Evolutionary conservation across 2,113 vertebrate genomes (phyloP).

Genomic region (Trichomycterus rosablanca): DNA sequence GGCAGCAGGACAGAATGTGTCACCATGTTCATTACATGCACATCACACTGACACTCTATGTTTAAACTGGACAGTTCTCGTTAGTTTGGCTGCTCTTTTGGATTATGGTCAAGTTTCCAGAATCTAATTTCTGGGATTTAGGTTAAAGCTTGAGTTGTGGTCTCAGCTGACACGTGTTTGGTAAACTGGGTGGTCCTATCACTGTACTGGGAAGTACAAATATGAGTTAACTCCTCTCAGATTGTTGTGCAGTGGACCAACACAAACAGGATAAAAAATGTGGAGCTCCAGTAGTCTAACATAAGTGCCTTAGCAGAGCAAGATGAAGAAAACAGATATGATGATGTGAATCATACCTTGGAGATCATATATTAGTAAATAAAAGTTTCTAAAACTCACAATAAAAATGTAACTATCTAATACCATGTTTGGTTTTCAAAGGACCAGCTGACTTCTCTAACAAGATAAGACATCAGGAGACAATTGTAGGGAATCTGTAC

Average conservation of each 20-base stretch:
- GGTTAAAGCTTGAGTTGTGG: slow-evolving; percentile 11
- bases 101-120: too few species aligned
- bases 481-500: too few species aligned
- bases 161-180: slow-evolving; percentile 17
- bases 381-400: slow-evolving; percentile 40
- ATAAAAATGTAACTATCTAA: slow-evolving; percentile 43
- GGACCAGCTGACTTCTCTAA: too few species aligned
- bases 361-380: slow-evolving; percentile 39
- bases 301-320: slow-evolving; percentile 17
- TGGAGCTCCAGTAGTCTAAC: slow-evolving; percentile 27
- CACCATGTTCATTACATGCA: slow-evolving; percentile 4
- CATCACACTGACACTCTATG: slow-evolving; percentile 20
- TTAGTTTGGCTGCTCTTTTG: background rate
- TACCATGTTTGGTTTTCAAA: slow-evolving; percentile 43
- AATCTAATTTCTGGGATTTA: slow-evolving; percentile 20
- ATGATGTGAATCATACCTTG: slow-evolving; percentile 28
- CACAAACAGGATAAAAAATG: slow-evolving; percentile 44
- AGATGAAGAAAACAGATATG: slow-evolving; percentile 40
- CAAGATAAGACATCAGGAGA: too few species aligned
- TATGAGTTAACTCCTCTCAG: slow-evolving; percentile 26
- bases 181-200: slow-evolving; percentile 44
- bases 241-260: slow-evolving; percentile 33
- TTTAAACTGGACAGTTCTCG: slow-evolving; percentile 17
- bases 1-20: slow-evolving; percentile 41
- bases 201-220: slow-evolving; percentile 36